phyloP scores from a whole-genome alignment of 2,888 invertebrate species.

The Tachina lurida region DNA sequence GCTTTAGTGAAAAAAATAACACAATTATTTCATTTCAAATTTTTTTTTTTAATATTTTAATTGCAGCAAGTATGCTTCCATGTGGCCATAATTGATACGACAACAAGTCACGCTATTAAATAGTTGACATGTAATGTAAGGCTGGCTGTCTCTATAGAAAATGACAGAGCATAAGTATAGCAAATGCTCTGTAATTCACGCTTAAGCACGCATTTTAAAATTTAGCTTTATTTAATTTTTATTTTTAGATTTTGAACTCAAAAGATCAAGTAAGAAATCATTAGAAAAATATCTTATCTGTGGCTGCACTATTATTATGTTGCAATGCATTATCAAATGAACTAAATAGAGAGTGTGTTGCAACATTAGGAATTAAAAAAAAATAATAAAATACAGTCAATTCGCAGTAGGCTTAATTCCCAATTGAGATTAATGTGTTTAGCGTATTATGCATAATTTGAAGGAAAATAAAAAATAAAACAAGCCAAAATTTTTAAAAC shows the following conservation, averaged over 20 bases:
- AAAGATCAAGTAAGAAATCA: slow-evolving; percentile 42
- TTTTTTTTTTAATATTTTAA: slow-evolving; percentile 30
- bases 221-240: slow-evolving; percentile 11
- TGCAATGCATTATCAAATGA: slow-evolving; percentile 23
- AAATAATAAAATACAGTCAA: background rate
- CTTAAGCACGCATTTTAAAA: slow-evolving; percentile 17
- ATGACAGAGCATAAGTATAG: background rate
- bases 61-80: slow-evolving; percentile 40
- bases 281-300: slow-evolving; percentile 47
- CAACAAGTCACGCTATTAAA: slow-evolving; percentile 43
- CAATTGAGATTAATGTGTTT: no score
- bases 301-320: background rate
- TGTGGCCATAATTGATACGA: slow-evolving; percentile 41
- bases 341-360: slow-evolving; percentile 11
- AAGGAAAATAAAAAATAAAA: no score
- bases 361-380: background rate
- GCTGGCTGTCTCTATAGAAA: background rate
- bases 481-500: no score
- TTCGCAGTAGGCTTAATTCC: background rate
- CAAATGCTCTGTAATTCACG: background rate
- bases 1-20: background rate
- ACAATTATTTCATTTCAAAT: background rate
- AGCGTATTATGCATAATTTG: no score
- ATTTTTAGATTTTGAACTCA: slow-evolving; percentile 50
- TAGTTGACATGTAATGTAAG: background rate